phyloP scores from a whole-genome alignment of 2,888 invertebrate genomes.

The Pseudococcus jackbeardsleyi region DNA sequence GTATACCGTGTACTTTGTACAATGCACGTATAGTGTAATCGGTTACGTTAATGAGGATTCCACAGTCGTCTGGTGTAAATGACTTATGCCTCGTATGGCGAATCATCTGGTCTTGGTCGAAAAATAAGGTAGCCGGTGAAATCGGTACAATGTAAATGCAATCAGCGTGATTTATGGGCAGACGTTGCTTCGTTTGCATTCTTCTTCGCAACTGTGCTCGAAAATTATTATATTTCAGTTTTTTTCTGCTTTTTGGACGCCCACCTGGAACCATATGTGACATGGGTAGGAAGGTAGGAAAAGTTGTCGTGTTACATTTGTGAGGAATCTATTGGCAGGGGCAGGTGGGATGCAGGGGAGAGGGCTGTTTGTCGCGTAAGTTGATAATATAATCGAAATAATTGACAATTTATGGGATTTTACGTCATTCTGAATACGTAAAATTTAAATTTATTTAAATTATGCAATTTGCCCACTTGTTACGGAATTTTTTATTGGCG shows the following conservation, averaged over 20 bases:
- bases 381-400: too few relatives aligned
- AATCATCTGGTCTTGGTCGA: not conserved
- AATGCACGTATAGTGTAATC: not conserved
- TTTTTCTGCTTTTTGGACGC: not conserved
- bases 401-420: too few relatives aligned
- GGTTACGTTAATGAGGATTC: conserved; percentile 38
- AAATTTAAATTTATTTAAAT: too few relatives aligned
- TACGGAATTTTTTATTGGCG: too few relatives aligned
- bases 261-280: not conserved
- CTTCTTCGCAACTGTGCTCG: not conserved
- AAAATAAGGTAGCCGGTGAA: not conserved
- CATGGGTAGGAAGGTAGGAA: not conserved
- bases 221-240: conserved; percentile 29
- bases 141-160: conserved; percentile 36
- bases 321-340: not conserved
- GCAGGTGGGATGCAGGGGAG: too few relatives aligned
- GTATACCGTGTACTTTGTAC: not conserved
- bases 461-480: too few relatives aligned
- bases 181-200: not conserved
- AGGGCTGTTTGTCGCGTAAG: too few relatives aligned
- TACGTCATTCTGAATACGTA: too few relatives aligned
- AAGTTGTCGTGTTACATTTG: not conserved
- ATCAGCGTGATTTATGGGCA: conserved; percentile 20
- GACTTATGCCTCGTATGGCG: conserved; percentile 5
- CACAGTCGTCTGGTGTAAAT: not conserved